Conservation (phyloP, 2,797 vertebrate species). For the Macropodus opercularis region DNA sequence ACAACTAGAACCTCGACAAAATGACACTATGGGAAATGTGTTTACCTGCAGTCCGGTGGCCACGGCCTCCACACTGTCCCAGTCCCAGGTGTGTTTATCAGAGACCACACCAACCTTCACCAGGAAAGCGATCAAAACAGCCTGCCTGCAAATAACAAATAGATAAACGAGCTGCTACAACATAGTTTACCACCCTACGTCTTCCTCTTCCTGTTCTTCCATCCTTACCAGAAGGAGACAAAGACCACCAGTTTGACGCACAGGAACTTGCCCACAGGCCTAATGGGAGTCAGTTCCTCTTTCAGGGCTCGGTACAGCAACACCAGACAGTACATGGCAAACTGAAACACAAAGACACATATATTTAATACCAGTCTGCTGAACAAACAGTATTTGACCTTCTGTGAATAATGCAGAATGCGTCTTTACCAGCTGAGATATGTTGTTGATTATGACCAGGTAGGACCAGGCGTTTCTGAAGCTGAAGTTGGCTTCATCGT, state of each 20-base stretch:
- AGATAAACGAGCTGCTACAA: too few species aligned
- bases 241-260: slow-evolving; percentile 98
- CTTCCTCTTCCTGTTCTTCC: too few species aligned
- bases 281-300: slow-evolving; percentile 92
- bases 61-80: slow-evolving; percentile 94
- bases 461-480: slow-evolving; percentile 96
- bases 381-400: neutral
- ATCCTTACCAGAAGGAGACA: slow-evolving; percentile 92
- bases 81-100: slow-evolving; percentile 92
- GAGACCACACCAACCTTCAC: slow-evolving; percentile 96
- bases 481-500: slow-evolving; percentile 96
- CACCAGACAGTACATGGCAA: slow-evolving; percentile 96
- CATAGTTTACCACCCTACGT: neutral
- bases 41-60: slow-evolving; percentile 78
- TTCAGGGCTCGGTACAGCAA: slow-evolving; percentile 92
- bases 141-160: slow-evolving; percentile 84
- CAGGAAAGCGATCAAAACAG: slow-evolving; percentile 91
- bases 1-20: too few species aligned
- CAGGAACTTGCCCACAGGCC: slow-evolving; percentile 94
- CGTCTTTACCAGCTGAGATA: slow-evolving; percentile 90
- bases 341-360: slow-evolving; percentile 74
- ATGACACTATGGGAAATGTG: too few species aligned
- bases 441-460: slow-evolving; percentile 95
- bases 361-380: neutral
- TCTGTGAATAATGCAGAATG: neutral